Evolutionary conservation across 2,888 invertebrate species (phyloP).

Genomic region (Tiphia femorata): DNA sequence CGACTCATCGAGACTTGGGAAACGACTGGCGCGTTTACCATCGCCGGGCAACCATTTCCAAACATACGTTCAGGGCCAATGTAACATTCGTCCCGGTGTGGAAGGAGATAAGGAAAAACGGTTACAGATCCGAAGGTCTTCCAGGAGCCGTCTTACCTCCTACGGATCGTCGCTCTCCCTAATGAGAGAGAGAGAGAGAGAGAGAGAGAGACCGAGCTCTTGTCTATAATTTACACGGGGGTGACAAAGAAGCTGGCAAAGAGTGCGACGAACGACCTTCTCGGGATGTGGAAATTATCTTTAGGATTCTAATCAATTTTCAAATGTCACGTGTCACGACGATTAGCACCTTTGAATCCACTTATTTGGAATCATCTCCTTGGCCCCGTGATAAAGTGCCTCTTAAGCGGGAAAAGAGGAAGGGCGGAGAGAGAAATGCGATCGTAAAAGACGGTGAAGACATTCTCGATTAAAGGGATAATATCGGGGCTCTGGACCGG

Average conservation of each 20-base stretch:
- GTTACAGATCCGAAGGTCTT: slow-evolving; percentile 18
- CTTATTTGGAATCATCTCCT: too few species aligned
- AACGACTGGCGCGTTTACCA: too few species aligned
- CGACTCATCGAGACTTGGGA: too few species aligned
- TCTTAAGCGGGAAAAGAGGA: too few species aligned
- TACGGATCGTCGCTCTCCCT: background rate
- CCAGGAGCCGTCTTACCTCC: slow-evolving; percentile 22
- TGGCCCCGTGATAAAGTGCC: too few species aligned
- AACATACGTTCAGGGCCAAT: slow-evolving; percentile 22
- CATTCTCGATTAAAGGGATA: background rate
- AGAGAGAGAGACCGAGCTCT: background rate
- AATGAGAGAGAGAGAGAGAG: background rate
- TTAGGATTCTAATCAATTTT: too few species aligned
- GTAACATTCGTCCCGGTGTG: slow-evolving; percentile 14
- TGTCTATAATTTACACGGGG: background rate
- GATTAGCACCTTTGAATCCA: too few species aligned
- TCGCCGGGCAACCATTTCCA: slow-evolving; percentile 25
- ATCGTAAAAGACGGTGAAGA: too few species aligned
- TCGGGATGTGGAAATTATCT: background rate
- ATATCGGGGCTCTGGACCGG: too few species aligned
- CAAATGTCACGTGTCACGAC: too few species aligned
- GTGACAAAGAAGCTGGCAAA: background rate
- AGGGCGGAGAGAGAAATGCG: too few species aligned
- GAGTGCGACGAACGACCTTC: slow-evolving; percentile 4
- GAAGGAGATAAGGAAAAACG: slow-evolving; percentile 26